Percentiles rank a stretch among this genome's conserved stretches.
Conservation (phyloP, 2,888 invertebrate genomes). For the Notodonta dromedarius region DNA sequence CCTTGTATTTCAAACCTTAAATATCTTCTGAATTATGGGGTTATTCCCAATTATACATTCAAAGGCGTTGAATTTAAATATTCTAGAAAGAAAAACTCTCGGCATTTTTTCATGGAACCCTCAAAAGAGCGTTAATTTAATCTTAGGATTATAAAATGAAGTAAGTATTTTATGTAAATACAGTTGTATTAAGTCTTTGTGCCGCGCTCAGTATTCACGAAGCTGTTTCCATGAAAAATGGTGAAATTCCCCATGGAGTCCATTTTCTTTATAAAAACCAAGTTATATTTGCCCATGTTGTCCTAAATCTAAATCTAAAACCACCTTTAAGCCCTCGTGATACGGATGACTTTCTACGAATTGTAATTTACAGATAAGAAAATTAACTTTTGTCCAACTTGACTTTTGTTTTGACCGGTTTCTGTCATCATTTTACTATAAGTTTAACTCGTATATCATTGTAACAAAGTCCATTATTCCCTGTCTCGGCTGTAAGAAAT, state of each 20-base stretch:
- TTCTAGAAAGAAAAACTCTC: neutral
- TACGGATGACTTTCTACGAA: slow-evolving; percentile 9
- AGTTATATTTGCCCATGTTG: slow-evolving; percentile 23
- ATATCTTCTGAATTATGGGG: too few species aligned
- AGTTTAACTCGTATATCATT: slow-evolving; percentile 37
- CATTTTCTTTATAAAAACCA: slow-evolving; percentile 46
- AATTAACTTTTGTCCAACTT: slow-evolving; percentile 18
- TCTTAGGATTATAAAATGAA: slow-evolving; percentile 18
- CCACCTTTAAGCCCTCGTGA: slow-evolving; percentile 20
- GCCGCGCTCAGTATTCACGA: slow-evolving; percentile 55
- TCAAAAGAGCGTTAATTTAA: slow-evolving; percentile 15
- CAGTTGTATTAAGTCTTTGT: slow-evolving; percentile 47
- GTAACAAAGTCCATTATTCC: slow-evolving; percentile 42
- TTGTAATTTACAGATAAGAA: slow-evolving; percentile 8
- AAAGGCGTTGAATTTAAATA: too few species aligned
- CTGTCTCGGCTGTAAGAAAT: slow-evolving; percentile 31
- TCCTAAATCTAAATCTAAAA: slow-evolving; percentile 17
- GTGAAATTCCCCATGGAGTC: slow-evolving; percentile 55
- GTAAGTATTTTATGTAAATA: slow-evolving; percentile 27
- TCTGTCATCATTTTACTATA: slow-evolving; percentile 24
- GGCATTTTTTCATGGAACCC: neutral
- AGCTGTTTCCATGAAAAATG: slow-evolving; percentile 68
- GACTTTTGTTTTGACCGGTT: slow-evolving; percentile 40
- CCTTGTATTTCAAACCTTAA: too few species aligned
- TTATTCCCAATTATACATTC: too few species aligned